These are phyloP conservation scores for Elysia crispata DNA, from an alignment of 2,888 invertebrate genomes.

Conservation along the genomic window DNA sequence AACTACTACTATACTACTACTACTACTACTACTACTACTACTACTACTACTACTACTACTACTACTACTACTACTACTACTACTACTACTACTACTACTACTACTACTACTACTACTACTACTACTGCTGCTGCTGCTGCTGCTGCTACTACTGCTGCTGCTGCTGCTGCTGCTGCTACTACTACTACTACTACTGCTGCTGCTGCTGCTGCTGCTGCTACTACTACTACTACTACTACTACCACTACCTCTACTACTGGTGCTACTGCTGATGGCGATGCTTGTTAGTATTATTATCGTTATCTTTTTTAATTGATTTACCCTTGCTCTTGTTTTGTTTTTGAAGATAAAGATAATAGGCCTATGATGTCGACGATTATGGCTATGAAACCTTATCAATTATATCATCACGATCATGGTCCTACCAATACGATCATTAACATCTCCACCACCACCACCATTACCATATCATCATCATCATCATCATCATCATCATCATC, in stretches of 20 bases:
- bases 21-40: slow-evolving; percentile 35
- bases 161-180: slow-evolving; percentile 9
- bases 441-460: neutral
- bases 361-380: too few species aligned
- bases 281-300: too few species aligned
- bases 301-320: too few species aligned
- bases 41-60: slow-evolving; percentile 35
- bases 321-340: too few species aligned
- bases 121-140: slow-evolving; percentile 28
- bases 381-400: too few species aligned
- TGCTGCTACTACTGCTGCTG: neutral
- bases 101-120: slow-evolving; percentile 37
- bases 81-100: slow-evolving; percentile 35
- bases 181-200: neutral
- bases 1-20: too few species aligned
- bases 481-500: slow-evolving; percentile 30
- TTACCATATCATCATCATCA: slow-evolving; percentile 12
- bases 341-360: too few species aligned
- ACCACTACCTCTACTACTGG: neutral
- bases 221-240: slow-evolving; percentile 36
- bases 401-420: neutral
- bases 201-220: slow-evolving; percentile 25
- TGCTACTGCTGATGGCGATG: too few species aligned
- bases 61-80: slow-evolving; percentile 33
- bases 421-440: neutral